Conservation (phyloP, 2,888 invertebrate genomes). For the Acronicta alni region DNA sequence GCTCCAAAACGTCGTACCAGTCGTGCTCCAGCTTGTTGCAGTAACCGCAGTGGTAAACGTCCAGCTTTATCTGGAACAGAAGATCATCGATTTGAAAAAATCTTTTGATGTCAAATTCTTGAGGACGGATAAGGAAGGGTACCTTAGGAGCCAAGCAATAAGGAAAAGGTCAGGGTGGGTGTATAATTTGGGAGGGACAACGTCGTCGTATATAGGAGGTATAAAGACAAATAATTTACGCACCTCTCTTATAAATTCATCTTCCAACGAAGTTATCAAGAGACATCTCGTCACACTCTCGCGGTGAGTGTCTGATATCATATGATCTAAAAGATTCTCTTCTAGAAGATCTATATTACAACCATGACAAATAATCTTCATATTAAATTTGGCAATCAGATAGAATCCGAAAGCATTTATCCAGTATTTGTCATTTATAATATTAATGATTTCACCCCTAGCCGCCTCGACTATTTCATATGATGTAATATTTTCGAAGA, state of each 20-base stretch:
- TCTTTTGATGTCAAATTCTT: no score
- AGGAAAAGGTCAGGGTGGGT: no score
- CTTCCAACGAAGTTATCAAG: slow-evolving; percentile 25
- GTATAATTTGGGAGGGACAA: no score
- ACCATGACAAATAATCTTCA: slow-evolving; percentile 19
- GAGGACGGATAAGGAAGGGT: no score
- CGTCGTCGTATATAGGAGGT: no score
- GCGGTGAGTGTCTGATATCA: slow-evolving; percentile 6
- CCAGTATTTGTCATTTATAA: slow-evolving; percentile 31
- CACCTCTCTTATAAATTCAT: slow-evolving; percentile 47
- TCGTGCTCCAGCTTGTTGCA: slow-evolving; percentile 8
- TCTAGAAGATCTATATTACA: slow-evolving; percentile 34
- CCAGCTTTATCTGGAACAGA: slow-evolving; percentile 34
- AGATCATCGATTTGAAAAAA: neutral
- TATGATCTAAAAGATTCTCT: slow-evolving; percentile 15
- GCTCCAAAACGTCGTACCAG: slow-evolving; percentile 46
- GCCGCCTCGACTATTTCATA: neutral
- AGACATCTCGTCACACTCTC: neutral
- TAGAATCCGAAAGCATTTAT: slow-evolving; percentile 15
- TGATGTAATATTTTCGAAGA: neutral
- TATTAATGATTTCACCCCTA: accelerated
- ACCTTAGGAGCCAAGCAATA: no score
- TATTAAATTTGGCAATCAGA: slow-evolving; percentile 7
- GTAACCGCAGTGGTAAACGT: slow-evolving; percentile 32
- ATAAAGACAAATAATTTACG: no score